Evolutionary conservation across 2,888 invertebrate species (phyloP).

Genomic region (Drosophila bunnanda): DNA sequence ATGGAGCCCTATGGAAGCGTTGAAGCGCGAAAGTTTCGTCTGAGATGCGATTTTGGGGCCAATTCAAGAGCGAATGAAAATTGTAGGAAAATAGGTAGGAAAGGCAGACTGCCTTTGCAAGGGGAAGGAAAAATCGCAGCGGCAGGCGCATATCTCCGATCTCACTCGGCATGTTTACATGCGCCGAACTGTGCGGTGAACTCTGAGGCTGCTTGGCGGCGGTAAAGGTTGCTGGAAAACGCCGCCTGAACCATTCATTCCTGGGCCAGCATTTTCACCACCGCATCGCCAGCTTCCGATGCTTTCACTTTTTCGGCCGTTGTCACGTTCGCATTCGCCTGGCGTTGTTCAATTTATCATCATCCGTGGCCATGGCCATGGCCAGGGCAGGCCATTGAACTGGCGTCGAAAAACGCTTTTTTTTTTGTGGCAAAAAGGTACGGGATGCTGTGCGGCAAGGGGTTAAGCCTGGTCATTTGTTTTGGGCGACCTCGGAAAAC

Average conservation of each 20-base stretch:
- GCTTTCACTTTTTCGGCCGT: conserved; percentile 77
- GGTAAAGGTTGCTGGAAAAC: conserved; percentile 45
- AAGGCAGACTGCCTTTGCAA: conserved; percentile 5
- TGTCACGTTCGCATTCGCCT: conserved; percentile 78
- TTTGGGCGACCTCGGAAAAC: conserved; percentile 7
- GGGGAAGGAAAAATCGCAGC: conserved; percentile 13
- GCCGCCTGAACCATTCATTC: conserved; percentile 40
- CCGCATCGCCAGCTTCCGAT: conserved; percentile 46
- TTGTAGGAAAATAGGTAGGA: not conserved
- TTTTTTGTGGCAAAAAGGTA: conserved; percentile 27
- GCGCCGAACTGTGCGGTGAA: conserved; percentile 63
- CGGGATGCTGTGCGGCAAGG: conserved; percentile 16
- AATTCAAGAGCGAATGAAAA: conserved; percentile 7
- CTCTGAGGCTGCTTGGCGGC: conserved; percentile 50
- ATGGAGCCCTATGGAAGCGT: conserved; percentile 14
- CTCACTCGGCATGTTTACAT: conserved; percentile 57
- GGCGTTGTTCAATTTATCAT: conserved; percentile 74
- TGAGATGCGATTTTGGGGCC: not conserved
- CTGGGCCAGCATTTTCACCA: conserved; percentile 52
- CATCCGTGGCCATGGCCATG: conserved; percentile 64
- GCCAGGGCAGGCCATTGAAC: conserved; percentile 64
- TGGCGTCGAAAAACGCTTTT: conserved; percentile 5
- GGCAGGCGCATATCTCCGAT: conserved; percentile 42
- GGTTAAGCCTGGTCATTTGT: conserved; percentile 44
- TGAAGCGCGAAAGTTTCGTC: conserved; percentile 44